Evolutionary conservation across 2,113 vertebrate genomes (phyloP).

Genomic region (Toxostoma redivivum): DNA sequence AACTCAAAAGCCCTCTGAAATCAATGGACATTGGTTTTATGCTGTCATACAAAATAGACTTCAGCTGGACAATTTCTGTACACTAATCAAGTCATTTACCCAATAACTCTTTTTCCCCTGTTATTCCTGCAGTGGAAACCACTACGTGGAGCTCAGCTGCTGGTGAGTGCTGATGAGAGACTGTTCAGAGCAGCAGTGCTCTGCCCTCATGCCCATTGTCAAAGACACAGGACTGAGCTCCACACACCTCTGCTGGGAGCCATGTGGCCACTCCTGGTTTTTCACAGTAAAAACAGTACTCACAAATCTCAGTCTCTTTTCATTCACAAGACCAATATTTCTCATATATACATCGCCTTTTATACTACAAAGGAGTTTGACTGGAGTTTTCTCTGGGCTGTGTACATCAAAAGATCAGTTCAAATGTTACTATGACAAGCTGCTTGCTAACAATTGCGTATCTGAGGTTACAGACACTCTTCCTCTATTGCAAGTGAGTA

Average conservation of each 20-base stretch:
- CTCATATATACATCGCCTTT: background rate
- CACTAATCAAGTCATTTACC: background rate
- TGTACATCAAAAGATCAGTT: background rate
- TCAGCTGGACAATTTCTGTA: background rate
- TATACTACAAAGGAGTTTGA: background rate
- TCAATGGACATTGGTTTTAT: background rate
- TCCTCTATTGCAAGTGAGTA: background rate
- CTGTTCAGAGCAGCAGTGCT: background rate
- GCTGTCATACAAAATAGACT: background rate
- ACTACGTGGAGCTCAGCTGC: background rate
- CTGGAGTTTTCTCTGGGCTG: background rate
- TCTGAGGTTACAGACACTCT: background rate
- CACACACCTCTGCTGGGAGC: background rate
- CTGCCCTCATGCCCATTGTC: background rate
- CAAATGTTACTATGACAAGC: background rate
- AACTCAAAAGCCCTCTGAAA: background rate
- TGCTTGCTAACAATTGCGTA: background rate
- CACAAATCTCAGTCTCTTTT: background rate
- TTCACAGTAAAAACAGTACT: background rate
- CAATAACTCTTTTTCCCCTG: background rate
- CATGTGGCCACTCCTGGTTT: rapidly evolving
- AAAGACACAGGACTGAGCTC: background rate
- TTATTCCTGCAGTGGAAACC: background rate
- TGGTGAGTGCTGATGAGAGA: background rate
- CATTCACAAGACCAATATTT: background rate